Evolutionary conservation across 1,140 invertebrate genomes (phyloP).

Genomic region (Drosophila ambigua): DNA sequence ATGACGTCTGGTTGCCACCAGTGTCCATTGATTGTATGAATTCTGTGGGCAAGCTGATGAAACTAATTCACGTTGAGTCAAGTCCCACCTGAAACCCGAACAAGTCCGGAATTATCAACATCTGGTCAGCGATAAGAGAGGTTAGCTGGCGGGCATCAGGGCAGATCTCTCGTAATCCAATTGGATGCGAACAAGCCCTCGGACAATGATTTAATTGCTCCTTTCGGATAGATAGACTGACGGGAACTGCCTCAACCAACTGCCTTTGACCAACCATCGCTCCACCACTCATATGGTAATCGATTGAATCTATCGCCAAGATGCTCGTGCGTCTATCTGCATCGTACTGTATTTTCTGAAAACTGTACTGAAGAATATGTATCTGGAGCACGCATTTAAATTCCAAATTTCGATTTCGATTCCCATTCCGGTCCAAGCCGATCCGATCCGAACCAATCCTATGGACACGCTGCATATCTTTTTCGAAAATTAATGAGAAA

Average conservation of each 20-base stretch:
- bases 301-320: slow-evolving; percentile 7
- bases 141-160: not conserved
- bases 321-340: not conserved
- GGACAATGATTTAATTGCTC: slow-evolving; percentile 17
- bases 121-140: not conserved
- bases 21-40: slow-evolving; percentile 4
- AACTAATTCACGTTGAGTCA: slow-evolving; percentile 14
- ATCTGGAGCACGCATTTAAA: slow-evolving; percentile 56
- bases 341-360: slow-evolving; percentile 38
- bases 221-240: not conserved
- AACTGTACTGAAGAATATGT: slow-evolving; percentile 44
- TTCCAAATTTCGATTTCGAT: slow-evolving; percentile 22
- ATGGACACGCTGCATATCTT: slow-evolving; percentile 2
- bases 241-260: not conserved
- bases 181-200: not conserved
- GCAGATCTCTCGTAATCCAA: too few species aligned
- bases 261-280: slow-evolving; percentile 3
- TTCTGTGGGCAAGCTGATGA: slow-evolving; percentile 14
- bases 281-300: slow-evolving; percentile 28
- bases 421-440: slow-evolving; percentile 14
- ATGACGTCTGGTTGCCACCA: slow-evolving; percentile 28
- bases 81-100: slow-evolving; percentile 15
- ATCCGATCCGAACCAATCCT: slow-evolving; percentile 37
- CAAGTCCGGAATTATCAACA: slow-evolving; percentile 42
- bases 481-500: slow-evolving; percentile 70